Base-by-base conservation (phyloP, 2,797 vertebrate genomes). In the Muscicapa comitata region DNA sequence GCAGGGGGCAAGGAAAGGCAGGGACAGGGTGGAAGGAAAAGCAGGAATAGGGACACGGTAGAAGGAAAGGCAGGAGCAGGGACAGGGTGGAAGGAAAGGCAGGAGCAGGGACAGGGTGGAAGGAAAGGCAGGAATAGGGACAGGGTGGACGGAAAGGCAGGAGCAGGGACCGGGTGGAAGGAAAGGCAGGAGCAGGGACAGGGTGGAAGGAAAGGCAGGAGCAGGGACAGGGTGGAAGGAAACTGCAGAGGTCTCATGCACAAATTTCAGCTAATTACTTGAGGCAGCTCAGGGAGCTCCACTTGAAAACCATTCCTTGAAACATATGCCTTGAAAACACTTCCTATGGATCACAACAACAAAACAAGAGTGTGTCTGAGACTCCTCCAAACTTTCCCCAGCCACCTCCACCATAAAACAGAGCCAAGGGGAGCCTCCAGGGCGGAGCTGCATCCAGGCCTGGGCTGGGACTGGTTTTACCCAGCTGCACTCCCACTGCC, bases 221-320 rank as follows among this genome's bases (percentile, higher is more conserved):
- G 1, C 10, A 53, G 9, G 0, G 11, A 2, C 17, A 50, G 9
- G 0, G 20, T 31, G 42, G 48, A 80, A 78, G 42, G 62, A 75
- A 95, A 86, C 57, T 80, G 93, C 75, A 90, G 62, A 89, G 38
- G 10, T 21, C 42, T 67, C 45, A 13, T 1, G 23, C n/a, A 58
- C 72, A 66, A 63, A 80, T 61, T 58, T 21, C 81, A 88, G 18
- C 40, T 80, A 11, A 88, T 53, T 81, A 31, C 26, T 67, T 35
- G 0, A 63, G 66, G 26, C 63, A 91, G 78, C 67, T 76, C 77
- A 40, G 50, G 51, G 51, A 90, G 23, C 40, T 75, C 16, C 7
- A 31, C 35, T 61, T 40, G 43, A 61, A 73, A 88, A 95, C 31
- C 54, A 73, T 23, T 14, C 14, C 5, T 6, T 51, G 47, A 48